These are phyloP conservation scores for Elanoides forficatus DNA, from an alignment of 2,113 vertebrate species.

Conservation along the genomic window DNA sequence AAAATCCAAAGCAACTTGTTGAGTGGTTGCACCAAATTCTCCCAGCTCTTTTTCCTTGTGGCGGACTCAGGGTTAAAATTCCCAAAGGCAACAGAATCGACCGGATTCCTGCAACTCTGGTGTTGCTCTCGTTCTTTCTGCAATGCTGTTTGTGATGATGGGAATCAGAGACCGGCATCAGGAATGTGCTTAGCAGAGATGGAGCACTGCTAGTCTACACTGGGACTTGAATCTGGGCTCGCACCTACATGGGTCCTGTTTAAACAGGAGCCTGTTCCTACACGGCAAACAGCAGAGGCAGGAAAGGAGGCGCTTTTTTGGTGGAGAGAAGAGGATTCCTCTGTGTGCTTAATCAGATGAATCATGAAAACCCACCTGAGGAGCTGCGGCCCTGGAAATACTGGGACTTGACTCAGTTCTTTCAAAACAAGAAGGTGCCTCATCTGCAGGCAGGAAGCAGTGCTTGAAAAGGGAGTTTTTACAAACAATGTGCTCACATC, in stretches of 20 bases:
- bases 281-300: background rate
- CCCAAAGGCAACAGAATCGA: background rate
- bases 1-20: background rate
- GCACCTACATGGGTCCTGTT: background rate
- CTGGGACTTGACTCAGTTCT: background rate
- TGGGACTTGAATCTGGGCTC: background rate
- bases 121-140: background rate
- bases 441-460: background rate
- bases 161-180: background rate
- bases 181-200: background rate
- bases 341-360: background rate
- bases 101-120: background rate
- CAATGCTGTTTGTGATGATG: background rate
- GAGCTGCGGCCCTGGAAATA: background rate
- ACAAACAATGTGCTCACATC: background rate
- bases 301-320: background rate
- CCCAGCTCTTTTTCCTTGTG: background rate
- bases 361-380: background rate
- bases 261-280: background rate
- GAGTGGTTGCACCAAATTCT: background rate
- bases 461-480: background rate
- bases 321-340: background rate
- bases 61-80: background rate
- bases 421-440: background rate
- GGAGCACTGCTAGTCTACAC: background rate